Evolutionary conservation across 2,113 vertebrate species (phyloP), one percentile per base, ranked within the genome.

Genomic region (Calyptomena viridis): DNA sequence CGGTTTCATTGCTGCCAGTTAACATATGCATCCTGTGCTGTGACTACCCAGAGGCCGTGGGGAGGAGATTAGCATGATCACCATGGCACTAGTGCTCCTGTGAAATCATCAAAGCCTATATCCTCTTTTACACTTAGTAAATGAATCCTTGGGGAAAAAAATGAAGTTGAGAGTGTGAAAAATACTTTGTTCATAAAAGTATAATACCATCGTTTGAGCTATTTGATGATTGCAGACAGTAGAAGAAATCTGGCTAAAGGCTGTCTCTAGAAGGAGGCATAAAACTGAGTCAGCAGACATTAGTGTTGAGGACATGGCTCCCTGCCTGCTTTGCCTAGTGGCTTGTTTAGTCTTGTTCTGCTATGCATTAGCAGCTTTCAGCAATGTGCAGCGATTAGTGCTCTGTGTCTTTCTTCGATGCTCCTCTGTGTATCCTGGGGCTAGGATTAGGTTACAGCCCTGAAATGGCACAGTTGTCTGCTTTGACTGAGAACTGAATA

Each of bases 341-440:
- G n/a, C 83, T 91, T 96, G 91, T 91, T 95, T 90, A 76, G 84
- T 95, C 92, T 91, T 94, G 93, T 77, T 93, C 83, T 79, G 52
- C 30, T 12, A 2, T 3, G 35, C 33, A 35, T 87, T 94, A 84
- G 88, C 84, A 92, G 76, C 79, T 93, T 60, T 82, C 22, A 23
- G 71, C 82, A 84, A 17, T 40, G 37, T 71, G 3, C 56, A 52
- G 72, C 84, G 90, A 87, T 96, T 87, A 95, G 91, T 42, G 69
- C 81, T 75, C 74, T 28, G 25, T 87, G 82, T 90, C 89, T 85
- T 79, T 90, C 77, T 60, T 91, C 40, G 0, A 81, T 74, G 53
- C 49, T 87, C n/a, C 40, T 91, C 53, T 84, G 73, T 68, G 64
- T 96, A 84, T 82, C 74, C 71, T 83, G 67, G 71, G 84, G 72